Evolutionary conservation across 2,113 vertebrate genomes (phyloP), one percentile per base, ranked within the genome.

Genomic region (Ameiurus melas): DNA sequence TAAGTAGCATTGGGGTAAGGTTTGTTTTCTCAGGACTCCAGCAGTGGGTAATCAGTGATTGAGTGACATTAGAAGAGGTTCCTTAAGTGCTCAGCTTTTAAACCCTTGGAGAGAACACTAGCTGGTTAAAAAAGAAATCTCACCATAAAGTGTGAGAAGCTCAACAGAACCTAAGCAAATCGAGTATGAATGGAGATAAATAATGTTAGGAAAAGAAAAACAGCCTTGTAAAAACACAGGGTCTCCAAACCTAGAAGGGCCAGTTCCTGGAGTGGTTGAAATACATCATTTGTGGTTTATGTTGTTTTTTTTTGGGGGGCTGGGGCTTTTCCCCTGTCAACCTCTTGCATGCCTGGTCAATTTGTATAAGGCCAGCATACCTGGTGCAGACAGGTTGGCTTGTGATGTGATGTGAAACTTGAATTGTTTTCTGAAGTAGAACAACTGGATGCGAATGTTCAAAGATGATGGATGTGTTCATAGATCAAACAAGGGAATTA

Each of bases 341-440:
- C 58, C 70, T 89, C 89, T 91, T 64, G 68, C 86, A 30, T 87
- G 89, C 89, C 83, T 91, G 89, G 91, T 94, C 93, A 91, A 90
- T 95, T 94, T 94, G 93, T 93, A 88, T 3, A 53, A 90, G 86
- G 89, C 91, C 93, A 93, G 94, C 92, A 92, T 93, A 89, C 92
- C 91, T 53, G 51, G 83, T 91, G 91, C 90, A 91, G 93, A 92
- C 94, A 90, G 90, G 89, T 89, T 92, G 93, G 93, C 93, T 91
- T 91, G 60, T 55, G 53, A 3, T 55, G 53, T 84, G 90, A 89
- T 93, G 89, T 60, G 58, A 83, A 83, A 39, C 80, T 62, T 57
- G 30, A 82, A 58, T 60, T 79, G 43, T 92, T 9, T 90, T 92
- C 90, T 33, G 55, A 93, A 90, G 92, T 92, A 87, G 92, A 91